Percentiles rank a stretch among this genome's conserved stretches.
phyloP scores from a whole-genome alignment of 2,888 invertebrate species.

The Dromius quadrimaculatus region DNA sequence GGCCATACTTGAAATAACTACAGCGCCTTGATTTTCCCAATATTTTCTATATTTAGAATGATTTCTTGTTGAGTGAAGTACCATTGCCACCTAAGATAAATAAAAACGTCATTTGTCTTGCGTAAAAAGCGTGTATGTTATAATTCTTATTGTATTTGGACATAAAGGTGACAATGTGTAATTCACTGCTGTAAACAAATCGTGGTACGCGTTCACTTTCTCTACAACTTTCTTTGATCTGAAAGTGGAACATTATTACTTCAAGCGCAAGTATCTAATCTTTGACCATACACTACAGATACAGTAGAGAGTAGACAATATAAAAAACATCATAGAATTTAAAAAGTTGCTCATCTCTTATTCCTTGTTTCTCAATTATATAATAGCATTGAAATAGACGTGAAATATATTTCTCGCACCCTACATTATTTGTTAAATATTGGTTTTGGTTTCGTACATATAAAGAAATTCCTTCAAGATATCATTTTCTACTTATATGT shows the following conservation, averaged over 20 bases:
- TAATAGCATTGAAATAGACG: too few relatives aligned
- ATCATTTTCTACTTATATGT: too few relatives aligned
- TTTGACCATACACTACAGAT: too few relatives aligned
- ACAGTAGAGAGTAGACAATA: too few relatives aligned
- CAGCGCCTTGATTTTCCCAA: background rate
- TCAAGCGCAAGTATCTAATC: slow-evolving; percentile 20
- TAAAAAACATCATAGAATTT: too few relatives aligned
- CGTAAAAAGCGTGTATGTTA: slow-evolving; percentile 17
- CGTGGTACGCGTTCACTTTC: slow-evolving; percentile 56
- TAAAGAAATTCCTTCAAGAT: too few relatives aligned
- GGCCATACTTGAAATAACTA: too few relatives aligned
- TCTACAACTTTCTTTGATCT: slow-evolving; percentile 56
- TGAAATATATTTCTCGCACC: too few relatives aligned
- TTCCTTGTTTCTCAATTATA: too few relatives aligned
- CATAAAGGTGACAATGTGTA: background rate
- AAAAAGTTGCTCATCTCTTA: too few relatives aligned
- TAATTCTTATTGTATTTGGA: background rate
- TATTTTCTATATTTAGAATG: slow-evolving; percentile 20
- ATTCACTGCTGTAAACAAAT: slow-evolving; percentile 53
- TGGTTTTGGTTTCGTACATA: too few relatives aligned
- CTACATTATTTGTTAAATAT: too few relatives aligned
- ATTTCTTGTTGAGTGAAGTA: slow-evolving; percentile 35
- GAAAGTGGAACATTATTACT: slow-evolving; percentile 56
- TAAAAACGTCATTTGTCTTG: slow-evolving; percentile 33
- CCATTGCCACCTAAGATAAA: slow-evolving; percentile 37